phyloP scores from a whole-genome alignment of 1,140 invertebrate species.

The Polypedilum pembai region DNA sequence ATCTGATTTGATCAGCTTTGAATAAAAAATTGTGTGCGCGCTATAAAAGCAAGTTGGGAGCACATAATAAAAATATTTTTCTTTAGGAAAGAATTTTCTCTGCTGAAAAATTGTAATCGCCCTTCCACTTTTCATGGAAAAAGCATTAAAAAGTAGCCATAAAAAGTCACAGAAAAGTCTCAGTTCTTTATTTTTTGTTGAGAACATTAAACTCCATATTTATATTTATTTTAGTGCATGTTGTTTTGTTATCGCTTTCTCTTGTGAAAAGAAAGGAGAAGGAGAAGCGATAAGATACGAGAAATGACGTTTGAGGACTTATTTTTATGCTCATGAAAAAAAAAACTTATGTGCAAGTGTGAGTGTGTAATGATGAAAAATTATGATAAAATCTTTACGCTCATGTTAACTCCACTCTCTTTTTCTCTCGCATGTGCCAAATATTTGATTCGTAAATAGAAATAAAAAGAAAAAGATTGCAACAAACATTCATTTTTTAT shows the following conservation, averaged over 20 bases:
- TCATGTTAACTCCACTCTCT: not conserved
- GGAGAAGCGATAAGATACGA: conserved; percentile 23
- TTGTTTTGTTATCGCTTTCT: conserved; percentile 2
- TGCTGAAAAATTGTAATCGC: conserved; percentile 6
- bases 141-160: conserved; percentile 1
- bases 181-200: not conserved
- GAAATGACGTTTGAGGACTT: not conserved
- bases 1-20: not conserved
- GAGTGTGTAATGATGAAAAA: conserved; percentile 12
- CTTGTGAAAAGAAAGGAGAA: not conserved
- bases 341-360: not conserved
- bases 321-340: not conserved
- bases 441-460: no score
- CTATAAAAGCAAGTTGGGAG: not conserved
- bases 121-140: not conserved
- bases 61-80: not conserved
- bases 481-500: no score
- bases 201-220: conserved; percentile 8
- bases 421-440: no score
- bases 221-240: conserved; percentile 28
- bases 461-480: no score
- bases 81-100: not conserved
- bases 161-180: conserved; percentile 22
- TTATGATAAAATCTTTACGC: conserved; percentile 16
- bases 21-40: not conserved